A percentile compares a stretch with the other conserved stretches of the same genome.
Conservation (phyloP, 2,113 vertebrate species). For the Prinia subflava region DNA sequence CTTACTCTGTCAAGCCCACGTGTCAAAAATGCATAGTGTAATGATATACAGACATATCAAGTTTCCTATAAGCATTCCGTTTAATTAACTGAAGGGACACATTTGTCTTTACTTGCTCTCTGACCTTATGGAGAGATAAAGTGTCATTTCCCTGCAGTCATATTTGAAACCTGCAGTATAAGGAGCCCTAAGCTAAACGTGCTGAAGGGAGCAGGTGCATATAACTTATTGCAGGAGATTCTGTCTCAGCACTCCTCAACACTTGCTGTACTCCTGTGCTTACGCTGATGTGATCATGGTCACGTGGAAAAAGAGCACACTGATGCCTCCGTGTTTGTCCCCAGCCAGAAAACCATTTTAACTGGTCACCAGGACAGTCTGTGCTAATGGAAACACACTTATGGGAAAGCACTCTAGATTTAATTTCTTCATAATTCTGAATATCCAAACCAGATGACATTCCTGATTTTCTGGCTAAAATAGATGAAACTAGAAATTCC, state of each 20-base stretch:
- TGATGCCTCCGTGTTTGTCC: not conserved
- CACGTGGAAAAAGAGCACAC: not conserved
- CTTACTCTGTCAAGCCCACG: not conserved
- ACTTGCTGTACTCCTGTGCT: not conserved
- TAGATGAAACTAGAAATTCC: not conserved
- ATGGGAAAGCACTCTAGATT: not conserved
- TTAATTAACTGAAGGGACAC: not conserved
- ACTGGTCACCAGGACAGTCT: not conserved
- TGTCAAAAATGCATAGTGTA: not conserved
- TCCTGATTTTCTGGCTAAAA: not conserved
- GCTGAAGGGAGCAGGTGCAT: not conserved
- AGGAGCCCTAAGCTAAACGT: not conserved
- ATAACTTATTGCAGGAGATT: not conserved
- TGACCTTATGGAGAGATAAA: not conserved
- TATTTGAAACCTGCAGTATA: not conserved
- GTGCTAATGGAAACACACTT: not conserved
- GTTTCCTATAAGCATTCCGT: not conserved
- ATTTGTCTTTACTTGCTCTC: not conserved
- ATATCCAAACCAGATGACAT: not conserved
- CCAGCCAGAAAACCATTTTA: not conserved
- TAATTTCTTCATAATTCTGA: not conserved
- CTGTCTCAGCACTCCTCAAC: not conserved
- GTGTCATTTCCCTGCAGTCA: not conserved
- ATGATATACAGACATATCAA: not conserved
- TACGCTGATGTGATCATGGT: not conserved